Conservation (phyloP, 2,113 vertebrate species). For the Morone saxatilis region DNA sequence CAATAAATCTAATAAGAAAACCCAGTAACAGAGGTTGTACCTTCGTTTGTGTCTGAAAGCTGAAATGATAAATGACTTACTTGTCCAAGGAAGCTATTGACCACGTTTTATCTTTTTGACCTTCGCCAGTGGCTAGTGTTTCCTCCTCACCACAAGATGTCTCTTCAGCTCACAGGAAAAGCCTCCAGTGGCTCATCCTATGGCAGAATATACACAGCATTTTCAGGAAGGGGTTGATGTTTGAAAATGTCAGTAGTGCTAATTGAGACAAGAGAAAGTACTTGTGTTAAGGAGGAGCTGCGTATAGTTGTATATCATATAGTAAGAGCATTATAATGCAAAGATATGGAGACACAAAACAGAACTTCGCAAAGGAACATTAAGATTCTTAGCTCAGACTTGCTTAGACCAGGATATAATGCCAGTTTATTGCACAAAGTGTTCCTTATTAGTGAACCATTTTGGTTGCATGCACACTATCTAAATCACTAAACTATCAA, state of each 20-base stretch:
- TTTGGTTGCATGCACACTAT: background rate
- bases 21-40: background rate
- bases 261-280: background rate
- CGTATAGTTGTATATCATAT: background rate
- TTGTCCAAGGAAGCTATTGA: conserved; percentile 14
- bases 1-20: background rate
- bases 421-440: background rate
- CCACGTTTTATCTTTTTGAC: conserved; percentile 62
- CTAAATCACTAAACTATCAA: background rate
- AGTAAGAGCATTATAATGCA: no score
- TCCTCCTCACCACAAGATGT: conserved; percentile 73
- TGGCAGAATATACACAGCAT: background rate
- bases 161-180: conserved; percentile 70
- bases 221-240: background rate
- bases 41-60: conserved; percentile 21
- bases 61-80: conserved; percentile 42
- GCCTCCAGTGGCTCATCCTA: conserved; percentile 11
- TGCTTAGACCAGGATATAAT: background rate
- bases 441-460: background rate
- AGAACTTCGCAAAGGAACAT: background rate
- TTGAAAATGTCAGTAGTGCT: conserved; percentile 3
- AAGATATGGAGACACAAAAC: background rate
- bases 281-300: background rate
- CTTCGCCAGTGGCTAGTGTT: conserved; percentile 33
- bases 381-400: background rate